phyloP scores from a whole-genome alignment of 2,113 vertebrate genomes.

The Entomyzon cyanotis region DNA sequence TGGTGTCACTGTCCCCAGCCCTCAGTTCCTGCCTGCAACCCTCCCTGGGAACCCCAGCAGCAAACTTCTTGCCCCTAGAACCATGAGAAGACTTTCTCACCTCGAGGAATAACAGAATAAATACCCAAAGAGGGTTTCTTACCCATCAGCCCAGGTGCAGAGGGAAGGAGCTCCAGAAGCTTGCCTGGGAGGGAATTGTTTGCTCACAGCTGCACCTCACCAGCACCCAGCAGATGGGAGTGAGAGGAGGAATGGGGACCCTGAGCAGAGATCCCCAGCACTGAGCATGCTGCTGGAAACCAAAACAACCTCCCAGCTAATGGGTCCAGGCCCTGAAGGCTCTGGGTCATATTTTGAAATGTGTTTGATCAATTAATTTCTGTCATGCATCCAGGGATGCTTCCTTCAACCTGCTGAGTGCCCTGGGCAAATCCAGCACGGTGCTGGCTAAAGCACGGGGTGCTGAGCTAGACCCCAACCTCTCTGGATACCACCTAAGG shows the following conservation, averaged over 20 bases:
- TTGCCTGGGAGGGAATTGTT: not conserved
- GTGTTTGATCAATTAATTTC: not conserved
- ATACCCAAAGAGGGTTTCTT: not conserved
- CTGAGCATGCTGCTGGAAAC: not conserved
- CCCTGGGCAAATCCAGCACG: not conserved
- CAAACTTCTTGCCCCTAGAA: not conserved
- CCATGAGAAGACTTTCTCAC: not conserved
- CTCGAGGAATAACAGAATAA: rapidly evolving
- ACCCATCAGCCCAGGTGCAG: not conserved
- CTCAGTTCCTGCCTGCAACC: not conserved
- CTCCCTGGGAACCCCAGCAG: rapidly evolving
- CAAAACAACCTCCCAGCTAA: not conserved
- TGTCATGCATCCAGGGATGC: not conserved
- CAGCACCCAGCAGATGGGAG: rapidly evolving
- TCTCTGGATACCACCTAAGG: not conserved
- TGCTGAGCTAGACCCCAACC: not conserved
- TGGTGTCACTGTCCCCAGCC: not conserved
- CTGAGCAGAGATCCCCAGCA: not conserved
- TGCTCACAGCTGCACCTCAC: not conserved
- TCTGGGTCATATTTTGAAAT: not conserved
- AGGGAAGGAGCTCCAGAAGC: not conserved
- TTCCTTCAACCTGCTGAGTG: not conserved
- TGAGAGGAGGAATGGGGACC: not conserved
- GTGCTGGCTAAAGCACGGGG: not conserved
- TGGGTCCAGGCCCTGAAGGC: not conserved